phyloP scores from a whole-genome alignment of 2,113 vertebrate genomes.

The Engraulis encrasicolus region DNA sequence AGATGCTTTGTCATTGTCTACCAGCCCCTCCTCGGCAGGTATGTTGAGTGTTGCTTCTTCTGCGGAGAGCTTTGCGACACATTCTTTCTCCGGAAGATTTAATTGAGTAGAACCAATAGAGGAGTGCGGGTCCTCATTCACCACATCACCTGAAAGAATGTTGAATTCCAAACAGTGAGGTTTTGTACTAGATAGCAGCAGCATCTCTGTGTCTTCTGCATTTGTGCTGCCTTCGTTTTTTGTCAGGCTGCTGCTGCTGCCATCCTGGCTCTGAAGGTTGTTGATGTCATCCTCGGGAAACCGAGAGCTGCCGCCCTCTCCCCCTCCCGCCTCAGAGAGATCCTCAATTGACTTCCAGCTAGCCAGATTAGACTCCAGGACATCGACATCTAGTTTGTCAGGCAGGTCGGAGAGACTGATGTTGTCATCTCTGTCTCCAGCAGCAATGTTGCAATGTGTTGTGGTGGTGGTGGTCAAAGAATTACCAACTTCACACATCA shows the following conservation, averaged over 20 bases:
- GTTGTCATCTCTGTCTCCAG: conserved; percentile 70
- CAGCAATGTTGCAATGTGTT: conserved; percentile 40
- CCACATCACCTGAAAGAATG: conserved; percentile 73
- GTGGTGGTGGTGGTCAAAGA: conserved; percentile 18
- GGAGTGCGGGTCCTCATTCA: conserved; percentile 54
- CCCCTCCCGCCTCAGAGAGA: conserved; percentile 74
- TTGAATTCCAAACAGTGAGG: conserved; percentile 69
- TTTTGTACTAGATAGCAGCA: conserved; percentile 51
- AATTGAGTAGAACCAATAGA: too few relatives aligned
- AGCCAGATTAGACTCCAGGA: conserved; percentile 69
- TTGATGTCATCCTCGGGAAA: conserved; percentile 72
- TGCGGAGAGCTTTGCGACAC: conserved; percentile 23
- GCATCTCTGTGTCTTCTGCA: conserved; percentile 52
- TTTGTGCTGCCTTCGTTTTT: conserved; percentile 51
- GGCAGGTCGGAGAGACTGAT: conserved; percentile 60
- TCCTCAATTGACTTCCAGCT: conserved; percentile 75
- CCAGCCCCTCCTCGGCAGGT: not conserved
- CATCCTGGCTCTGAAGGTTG: conserved; percentile 70
- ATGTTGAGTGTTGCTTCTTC: not conserved
- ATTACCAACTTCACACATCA: conserved; percentile 68
- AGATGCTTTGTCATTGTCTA: conserved; percentile 1
- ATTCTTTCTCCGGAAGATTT: conserved; percentile 62
- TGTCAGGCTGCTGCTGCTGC: conserved; percentile 41
- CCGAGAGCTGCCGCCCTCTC: conserved; percentile 65
- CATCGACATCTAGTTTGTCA: conserved; percentile 62